phyloP scores from a whole-genome alignment of 2,113 vertebrate genomes.

The Pleuronectes platessa region DNA sequence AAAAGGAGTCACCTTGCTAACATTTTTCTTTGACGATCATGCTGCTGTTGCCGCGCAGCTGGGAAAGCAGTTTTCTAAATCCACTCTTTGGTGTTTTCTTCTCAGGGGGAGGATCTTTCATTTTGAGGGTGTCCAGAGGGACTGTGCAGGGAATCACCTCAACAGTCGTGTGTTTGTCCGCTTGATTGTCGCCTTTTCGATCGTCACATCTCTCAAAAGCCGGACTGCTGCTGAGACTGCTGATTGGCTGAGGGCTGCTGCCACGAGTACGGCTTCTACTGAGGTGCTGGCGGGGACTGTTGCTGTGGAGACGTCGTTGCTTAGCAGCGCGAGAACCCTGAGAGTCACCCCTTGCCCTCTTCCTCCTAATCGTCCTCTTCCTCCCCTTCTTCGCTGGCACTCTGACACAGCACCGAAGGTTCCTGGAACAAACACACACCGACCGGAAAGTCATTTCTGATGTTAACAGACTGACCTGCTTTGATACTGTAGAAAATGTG shows the following conservation, averaged over 20 bases:
- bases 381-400: background rate
- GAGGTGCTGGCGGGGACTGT: rapidly evolving
- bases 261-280: rapidly evolving
- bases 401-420: constrained; percentile 30
- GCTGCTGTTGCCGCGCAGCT: constrained; percentile 59
- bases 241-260: background rate
- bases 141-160: background rate
- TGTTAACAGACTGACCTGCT: background rate
- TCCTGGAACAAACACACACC: constrained; percentile 35
- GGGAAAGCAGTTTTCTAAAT: constrained; percentile 63
- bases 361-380: constrained; percentile 31
- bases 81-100: background rate
- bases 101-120: rapidly evolving
- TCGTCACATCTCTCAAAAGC: background rate
- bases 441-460: background rate
- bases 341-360: constrained; percentile 21
- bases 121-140: background rate
- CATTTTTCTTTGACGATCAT: constrained; percentile 58
- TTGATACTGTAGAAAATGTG: background rate
- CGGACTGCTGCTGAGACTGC: too few relatives aligned
- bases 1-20: background rate
- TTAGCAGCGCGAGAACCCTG: constrained; percentile 19
- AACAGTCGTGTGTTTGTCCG: background rate
- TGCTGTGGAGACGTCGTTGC: constrained; percentile 36
- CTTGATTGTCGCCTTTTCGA: background rate